phyloP scores from a whole-genome alignment of 2,797 vertebrate genomes.

The Falco peregrinus region DNA sequence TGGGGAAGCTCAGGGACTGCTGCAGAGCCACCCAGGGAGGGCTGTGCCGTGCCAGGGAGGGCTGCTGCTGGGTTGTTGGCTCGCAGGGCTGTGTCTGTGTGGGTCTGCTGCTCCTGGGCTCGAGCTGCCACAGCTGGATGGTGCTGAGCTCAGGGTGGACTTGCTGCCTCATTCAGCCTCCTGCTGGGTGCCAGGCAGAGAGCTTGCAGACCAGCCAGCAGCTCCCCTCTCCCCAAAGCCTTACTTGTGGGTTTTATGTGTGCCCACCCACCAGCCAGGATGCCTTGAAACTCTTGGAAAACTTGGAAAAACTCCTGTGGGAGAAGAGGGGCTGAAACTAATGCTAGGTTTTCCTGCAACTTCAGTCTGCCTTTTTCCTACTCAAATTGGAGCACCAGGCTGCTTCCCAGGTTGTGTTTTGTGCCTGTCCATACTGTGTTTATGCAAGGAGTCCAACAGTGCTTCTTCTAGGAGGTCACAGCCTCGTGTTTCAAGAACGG shows the following conservation, averaged over 20 bases:
- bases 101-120: neutral
- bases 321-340: neutral
- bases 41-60: neutral
- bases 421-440: neutral
- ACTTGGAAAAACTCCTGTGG: neutral
- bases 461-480: conserved; percentile 9
- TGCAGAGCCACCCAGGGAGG: neutral
- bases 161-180: fast-evolving
- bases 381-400: neutral
- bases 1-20: neutral
- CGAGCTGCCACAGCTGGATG: neutral
- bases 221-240: neutral
- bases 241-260: neutral
- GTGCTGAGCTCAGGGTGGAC: neutral
- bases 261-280: neutral
- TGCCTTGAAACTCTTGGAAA: neutral
- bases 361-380: neutral
- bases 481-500: neutral
- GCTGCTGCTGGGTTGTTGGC: neutral
- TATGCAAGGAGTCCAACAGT: neutral
- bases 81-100: neutral
- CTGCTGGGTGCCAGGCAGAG: neutral
- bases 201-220: neutral
- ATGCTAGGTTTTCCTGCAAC: neutral
- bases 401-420: neutral